Evolutionary conservation across 2,888 invertebrate genomes (phyloP).

Genomic region (Tyria jacobaeae): DNA sequence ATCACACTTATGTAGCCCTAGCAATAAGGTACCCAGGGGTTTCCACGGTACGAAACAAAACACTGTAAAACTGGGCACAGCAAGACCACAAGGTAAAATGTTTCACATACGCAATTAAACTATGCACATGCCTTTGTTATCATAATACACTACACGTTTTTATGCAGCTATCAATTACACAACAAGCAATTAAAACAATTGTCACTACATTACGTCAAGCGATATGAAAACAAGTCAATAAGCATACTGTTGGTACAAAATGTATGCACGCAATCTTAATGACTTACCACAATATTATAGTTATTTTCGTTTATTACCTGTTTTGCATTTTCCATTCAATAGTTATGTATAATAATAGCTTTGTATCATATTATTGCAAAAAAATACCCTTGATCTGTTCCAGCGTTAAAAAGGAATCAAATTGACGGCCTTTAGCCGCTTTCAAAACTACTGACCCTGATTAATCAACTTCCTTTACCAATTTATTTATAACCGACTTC

Average conservation of each 20-base stretch:
- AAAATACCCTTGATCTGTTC: too few relatives aligned
- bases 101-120: neutral
- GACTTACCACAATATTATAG: slow-evolving; percentile 23
- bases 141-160: slow-evolving; percentile 10
- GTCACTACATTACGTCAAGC: slow-evolving; percentile 44
- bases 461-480: too few relatives aligned
- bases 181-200: slow-evolving; percentile 44
- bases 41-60: too few relatives aligned
- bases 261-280: slow-evolving; percentile 33
- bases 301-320: slow-evolving; percentile 15
- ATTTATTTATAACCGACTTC: too few relatives aligned
- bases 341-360: too few relatives aligned
- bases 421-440: too few relatives aligned
- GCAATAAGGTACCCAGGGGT: too few relatives aligned
- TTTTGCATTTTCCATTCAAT: too few relatives aligned
- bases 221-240: slow-evolving; percentile 29
- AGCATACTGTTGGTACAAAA: neutral
- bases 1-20: too few relatives aligned
- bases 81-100: neutral
- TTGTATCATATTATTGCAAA: too few relatives aligned
- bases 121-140: neutral
- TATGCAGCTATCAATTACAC: slow-evolving; percentile 30
- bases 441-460: too few relatives aligned
- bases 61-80: neutral
- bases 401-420: too few relatives aligned